Evolutionary conservation across 1,140 invertebrate genomes (phyloP), one percentile per base, ranked within the genome.

Genomic region (Mylabris phalerata): DNA sequence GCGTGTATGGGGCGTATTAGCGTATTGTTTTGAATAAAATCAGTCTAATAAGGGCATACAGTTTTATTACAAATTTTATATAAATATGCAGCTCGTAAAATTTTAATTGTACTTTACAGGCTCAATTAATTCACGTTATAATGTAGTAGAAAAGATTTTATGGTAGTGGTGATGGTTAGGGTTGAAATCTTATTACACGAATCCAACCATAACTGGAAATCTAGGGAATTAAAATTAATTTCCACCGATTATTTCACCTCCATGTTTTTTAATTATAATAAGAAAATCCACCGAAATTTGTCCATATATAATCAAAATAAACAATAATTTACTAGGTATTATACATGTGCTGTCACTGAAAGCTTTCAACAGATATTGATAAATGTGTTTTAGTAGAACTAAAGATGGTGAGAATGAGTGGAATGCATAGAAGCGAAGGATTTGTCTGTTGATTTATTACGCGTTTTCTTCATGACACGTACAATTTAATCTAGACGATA

Each of bases 381-480:
- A 55, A 55, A 55, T 41, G 52, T 46, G 41, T 46, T 38, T 47
- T 38, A 47, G 27, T 25, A 5, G 40, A 27, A 44, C 40, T 55
- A 55, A 55, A 42, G 45, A 55, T 48, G 45, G 52, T 46, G 52
- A 46, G 52, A 55, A 55, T 55, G 52, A 55, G 52, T 9, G 52
- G 52, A 55, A 55, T 55, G 52, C 52, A 55, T 55, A 55, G 45
- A 39, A 38, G 44, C 40, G 24, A 47, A 55, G 52, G 52, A 55
- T 55, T 55, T 55, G 52, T 55, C 52, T 39, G 27, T 46, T 55
- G 52, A 55, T 55, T 55, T 55, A 55, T 55, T 55, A 47, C 44
- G 39, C 24, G 26, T 40, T 40, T 38, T 42, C 44, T 55, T 10
- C n/a, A 19, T 55, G 52, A 55, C 52, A 40, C 45, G 13, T 46